Evolutionary conservation across 2,113 vertebrate species (phyloP).

Genomic region (Muntiacus muntjak): DNA sequence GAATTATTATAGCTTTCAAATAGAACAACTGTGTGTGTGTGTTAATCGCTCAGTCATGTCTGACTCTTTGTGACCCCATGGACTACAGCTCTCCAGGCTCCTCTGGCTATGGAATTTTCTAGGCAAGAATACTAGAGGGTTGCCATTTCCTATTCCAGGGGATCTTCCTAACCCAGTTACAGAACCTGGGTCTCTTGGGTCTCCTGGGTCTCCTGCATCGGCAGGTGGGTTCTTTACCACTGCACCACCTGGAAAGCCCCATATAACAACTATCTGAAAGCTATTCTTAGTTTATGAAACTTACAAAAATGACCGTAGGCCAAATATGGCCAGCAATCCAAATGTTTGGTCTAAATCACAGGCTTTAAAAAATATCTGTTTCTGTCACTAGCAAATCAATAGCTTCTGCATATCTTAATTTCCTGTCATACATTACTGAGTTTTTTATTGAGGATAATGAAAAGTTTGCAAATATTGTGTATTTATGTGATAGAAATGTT

Average conservation of each 20-base stretch:
- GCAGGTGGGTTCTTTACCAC: not conserved
- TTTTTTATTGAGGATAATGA: not conserved
- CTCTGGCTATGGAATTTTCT: not conserved
- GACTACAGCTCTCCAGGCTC: not conserved
- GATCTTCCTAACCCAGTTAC: not conserved
- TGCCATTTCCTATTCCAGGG: not conserved
- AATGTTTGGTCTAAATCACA: not conserved
- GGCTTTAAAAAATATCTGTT: not conserved
- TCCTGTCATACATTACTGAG: not conserved
- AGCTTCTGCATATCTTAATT: not conserved
- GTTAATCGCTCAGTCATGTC: not conserved
- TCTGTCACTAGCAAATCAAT: not conserved
- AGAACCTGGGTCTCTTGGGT: not conserved
- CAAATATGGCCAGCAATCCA: not conserved
- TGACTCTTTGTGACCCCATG: not conserved
- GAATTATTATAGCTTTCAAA: not conserved
- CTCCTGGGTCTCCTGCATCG: not conserved
- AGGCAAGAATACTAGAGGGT: not conserved
- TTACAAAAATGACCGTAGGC: not conserved
- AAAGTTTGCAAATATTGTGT: not conserved
- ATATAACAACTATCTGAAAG: not conserved
- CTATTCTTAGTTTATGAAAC: not conserved
- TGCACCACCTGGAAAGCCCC: not conserved
- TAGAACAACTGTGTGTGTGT: not conserved
- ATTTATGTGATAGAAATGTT: not conserved